These are phyloP conservation scores for Scaptomyza polygonia DNA, from an alignment of 2,888 invertebrate genomes.

Conservation along the genomic window DNA sequence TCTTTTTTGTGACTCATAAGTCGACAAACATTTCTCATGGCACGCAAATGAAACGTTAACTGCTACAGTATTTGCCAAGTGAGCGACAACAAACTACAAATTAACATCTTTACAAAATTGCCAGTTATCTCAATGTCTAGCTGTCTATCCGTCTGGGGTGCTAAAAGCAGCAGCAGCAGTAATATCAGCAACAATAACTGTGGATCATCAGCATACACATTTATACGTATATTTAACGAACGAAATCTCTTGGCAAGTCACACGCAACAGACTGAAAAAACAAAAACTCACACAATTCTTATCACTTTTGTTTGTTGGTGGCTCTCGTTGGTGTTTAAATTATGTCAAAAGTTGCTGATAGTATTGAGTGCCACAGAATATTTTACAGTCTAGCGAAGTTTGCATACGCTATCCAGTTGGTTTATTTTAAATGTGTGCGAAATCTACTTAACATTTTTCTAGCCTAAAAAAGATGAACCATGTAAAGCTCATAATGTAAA, in stretches of 20 bases:
- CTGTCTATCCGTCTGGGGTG: slow-evolving; percentile 22
- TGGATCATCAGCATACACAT: slow-evolving; percentile 26
- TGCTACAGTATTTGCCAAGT: slow-evolving; percentile 52
- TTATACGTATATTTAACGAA: neutral
- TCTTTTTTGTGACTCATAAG: slow-evolving; percentile 63
- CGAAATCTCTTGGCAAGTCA: neutral
- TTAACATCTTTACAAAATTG: slow-evolving; percentile 77
- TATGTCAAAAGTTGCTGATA: slow-evolving; percentile 49
- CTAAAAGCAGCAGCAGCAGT: slow-evolving; percentile 40
- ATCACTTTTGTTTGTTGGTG: slow-evolving; percentile 28
- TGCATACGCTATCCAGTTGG: slow-evolving; percentile 13
- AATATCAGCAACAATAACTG: slow-evolving; percentile 24
- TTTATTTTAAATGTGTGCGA: neutral
- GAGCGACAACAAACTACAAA: slow-evolving; percentile 62
- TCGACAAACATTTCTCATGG: slow-evolving; percentile 30
- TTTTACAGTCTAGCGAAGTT: slow-evolving; percentile 2
- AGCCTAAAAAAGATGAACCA: too few relatives aligned
- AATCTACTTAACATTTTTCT: too few relatives aligned
- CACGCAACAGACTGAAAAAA: slow-evolving; percentile 25
- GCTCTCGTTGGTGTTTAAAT: slow-evolving; percentile 46
- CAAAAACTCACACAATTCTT: slow-evolving; percentile 17
- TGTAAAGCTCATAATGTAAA: neutral
- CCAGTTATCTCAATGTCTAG: slow-evolving; percentile 56
- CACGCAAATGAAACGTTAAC: slow-evolving; percentile 55
- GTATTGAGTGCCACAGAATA: slow-evolving; percentile 28